A percentile compares a stretch with the other conserved stretches of the same genome.
Conservation (phyloP, 1,140 invertebrate genomes). For the Lasaia peninsularis region DNA sequence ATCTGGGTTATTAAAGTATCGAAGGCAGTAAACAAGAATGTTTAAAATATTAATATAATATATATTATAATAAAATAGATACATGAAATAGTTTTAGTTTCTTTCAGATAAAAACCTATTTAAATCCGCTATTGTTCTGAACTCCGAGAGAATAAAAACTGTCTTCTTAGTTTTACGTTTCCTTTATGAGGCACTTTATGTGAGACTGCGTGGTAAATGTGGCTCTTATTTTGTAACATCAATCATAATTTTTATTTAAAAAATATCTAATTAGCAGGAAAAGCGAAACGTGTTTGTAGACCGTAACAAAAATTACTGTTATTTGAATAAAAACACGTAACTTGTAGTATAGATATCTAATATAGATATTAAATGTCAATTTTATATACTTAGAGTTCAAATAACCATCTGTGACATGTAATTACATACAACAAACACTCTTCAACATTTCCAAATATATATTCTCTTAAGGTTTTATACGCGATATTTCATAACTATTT, state of each 20-base stretch:
- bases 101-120: neutral
- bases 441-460: conserved; percentile 74
- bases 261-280: conserved; percentile 32
- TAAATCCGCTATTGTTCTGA: conserved; percentile 17
- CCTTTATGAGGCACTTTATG: conserved; percentile 39
- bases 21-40: too few species aligned
- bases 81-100: too few species aligned
- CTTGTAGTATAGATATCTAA: conserved; percentile 62
- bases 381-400: conserved; percentile 61
- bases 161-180: conserved; percentile 23
- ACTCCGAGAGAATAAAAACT: conserved; percentile 28
- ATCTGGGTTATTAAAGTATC: too few species aligned
- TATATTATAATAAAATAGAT: too few species aligned
- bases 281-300: conserved; percentile 70
- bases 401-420: conserved; percentile 64
- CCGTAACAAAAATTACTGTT: conserved; percentile 47
- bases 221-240: conserved; percentile 14
- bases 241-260: conserved; percentile 15
- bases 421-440: conserved; percentile 72
- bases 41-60: too few species aligned
- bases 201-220: conserved; percentile 43
- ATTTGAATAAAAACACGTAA: conserved; percentile 58
- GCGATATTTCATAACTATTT: conserved; percentile 63
- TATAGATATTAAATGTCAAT: conserved; percentile 34
- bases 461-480: conserved; percentile 68